Base-by-base conservation (phyloP, 2,888 invertebrate species). In the Cheilosia pagana region DNA sequence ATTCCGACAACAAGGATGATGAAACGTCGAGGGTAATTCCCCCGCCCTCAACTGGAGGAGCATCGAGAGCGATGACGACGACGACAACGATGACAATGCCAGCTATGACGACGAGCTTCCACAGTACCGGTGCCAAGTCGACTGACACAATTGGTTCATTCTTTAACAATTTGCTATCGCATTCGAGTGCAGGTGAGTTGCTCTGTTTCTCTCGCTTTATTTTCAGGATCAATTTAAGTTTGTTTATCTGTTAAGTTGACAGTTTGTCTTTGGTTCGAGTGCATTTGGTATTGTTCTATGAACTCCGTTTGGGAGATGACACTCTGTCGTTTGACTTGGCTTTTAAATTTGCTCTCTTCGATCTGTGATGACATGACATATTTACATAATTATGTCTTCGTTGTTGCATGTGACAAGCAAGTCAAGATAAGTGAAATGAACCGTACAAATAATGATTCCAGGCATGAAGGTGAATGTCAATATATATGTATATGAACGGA, bases 61-160 rank as follows among this genome's bases (percentile, higher is more conserved):
- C 70, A 70, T 65, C 74, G 48, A 53, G 45, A 39, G 43, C 72
- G 77, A 67, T 62, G 59, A 63, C 39, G 52, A 31, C 39, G 52
- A 31, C 31, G 82, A 23, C 41, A 59, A 45, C 53, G 71, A 79
- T 28, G 59, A 63, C 39, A 55, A 39, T 39, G 82, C 28, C 35
- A 59, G 45, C 53, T 71, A 77, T 28, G 41, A 62, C 52, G 28
- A 76, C 59, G 41, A 43, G 62, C 52, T 57, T 52, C 65, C 63
- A 70, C 21, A 53, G 23, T 74, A 52, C 57, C 28, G 65, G 71
- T 70, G 68, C 67, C 63, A 74, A 87, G 82, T 86, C 86, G 76
- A 82, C 77, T 87, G 91, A 91, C 86, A 89, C 91, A 87, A 91
- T 92, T 89, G 91, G 91, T 87, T 90, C 91, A 86, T 92, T 92